Conservation (phyloP, 2,888 invertebrate genomes). For the Boloria selene region DNA sequence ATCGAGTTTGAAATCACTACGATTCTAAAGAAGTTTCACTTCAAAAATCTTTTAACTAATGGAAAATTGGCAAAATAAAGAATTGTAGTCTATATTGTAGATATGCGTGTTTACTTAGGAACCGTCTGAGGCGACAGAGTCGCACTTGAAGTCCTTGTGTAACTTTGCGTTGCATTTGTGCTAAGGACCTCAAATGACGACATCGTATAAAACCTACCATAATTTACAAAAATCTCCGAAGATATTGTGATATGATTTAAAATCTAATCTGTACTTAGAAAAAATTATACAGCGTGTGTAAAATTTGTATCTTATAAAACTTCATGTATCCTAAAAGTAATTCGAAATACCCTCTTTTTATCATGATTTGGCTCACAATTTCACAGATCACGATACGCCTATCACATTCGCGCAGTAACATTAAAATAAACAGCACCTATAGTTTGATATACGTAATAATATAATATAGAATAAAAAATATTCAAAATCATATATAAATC, state of each 20-base stretch:
- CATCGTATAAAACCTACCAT: conserved; percentile 57
- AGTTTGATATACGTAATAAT: conserved; percentile 69
- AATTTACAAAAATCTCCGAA: conserved; percentile 62
- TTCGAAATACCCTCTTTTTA: conserved; percentile 75
- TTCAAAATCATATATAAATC: conserved; percentile 67
- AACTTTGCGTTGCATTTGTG: conserved; percentile 45
- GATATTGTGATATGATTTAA: conserved; percentile 73
- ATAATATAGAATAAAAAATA: conserved; percentile 67
- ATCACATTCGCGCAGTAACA: conserved; percentile 73
- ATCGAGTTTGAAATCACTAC: too few relatives aligned
- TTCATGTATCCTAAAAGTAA: conserved; percentile 76
- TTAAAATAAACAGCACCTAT: conserved; percentile 80
- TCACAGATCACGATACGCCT: conserved; percentile 67
- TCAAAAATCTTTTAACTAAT: too few relatives aligned
- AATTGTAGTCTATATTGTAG: too few relatives aligned
- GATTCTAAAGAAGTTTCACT: too few relatives aligned
- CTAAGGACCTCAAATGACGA: conserved; percentile 44
- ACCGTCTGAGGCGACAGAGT: not conserved
- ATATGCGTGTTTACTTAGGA: conserved; percentile 2
- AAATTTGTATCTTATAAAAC: conserved; percentile 77
- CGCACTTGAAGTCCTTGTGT: not conserved
- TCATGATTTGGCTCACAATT: conserved; percentile 74
- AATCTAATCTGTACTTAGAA: conserved; percentile 74
- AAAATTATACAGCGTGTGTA: conserved; percentile 68
- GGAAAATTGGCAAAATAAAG: too few relatives aligned